phyloP scores from a whole-genome alignment of 2,888 invertebrate species.

The Tholera decimalis region DNA sequence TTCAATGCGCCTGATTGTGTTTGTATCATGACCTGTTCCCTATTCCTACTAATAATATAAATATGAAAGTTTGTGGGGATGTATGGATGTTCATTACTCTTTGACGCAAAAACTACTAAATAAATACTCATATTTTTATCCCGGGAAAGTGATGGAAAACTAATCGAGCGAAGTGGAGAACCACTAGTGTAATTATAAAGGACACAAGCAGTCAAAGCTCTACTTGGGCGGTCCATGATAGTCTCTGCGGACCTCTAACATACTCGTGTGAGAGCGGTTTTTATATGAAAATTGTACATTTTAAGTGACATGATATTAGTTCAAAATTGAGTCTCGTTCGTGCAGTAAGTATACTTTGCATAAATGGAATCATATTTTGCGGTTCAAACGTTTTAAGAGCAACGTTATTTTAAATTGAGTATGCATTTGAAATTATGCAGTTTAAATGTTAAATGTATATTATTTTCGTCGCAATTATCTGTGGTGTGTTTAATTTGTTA shows the following conservation, averaged over 20 bases:
- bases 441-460: constrained; percentile 15
- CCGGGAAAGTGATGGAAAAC: no score
- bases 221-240: background rate
- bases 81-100: no score
- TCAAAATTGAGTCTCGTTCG: constrained; percentile 41
- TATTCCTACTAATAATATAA: no score
- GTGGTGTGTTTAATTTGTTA: constrained; percentile 15
- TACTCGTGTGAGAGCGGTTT: background rate
- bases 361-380: constrained; percentile 49
- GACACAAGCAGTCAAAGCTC: background rate
- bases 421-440: constrained; percentile 24
- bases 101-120: no score
- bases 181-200: no score
- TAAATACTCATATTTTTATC: no score
- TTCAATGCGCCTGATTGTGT: no score
- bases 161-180: no score
- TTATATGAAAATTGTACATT: constrained; percentile 14
- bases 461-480: background rate
- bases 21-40: no score
- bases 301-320: constrained; percentile 17
- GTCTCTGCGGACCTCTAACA: background rate
- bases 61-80: no score
- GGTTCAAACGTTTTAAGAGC: constrained; percentile 26
- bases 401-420: constrained; percentile 24
- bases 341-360: constrained; percentile 41